Conservation (phyloP, 2,797 vertebrate species). For the Pipistrellus pipistrellus region DNA sequence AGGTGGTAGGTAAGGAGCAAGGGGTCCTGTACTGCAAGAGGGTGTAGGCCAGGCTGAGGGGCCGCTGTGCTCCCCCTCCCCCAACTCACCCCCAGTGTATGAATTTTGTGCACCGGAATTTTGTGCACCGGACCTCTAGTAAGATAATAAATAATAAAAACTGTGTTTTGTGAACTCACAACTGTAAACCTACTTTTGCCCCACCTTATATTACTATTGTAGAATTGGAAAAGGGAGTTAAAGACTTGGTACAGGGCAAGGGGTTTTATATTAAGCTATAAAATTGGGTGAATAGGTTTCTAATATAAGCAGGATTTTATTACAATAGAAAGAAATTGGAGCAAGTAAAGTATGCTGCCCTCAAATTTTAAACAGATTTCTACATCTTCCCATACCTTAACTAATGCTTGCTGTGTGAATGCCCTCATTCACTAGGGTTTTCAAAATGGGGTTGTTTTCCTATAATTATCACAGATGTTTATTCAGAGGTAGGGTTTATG, state of each 20-base stretch:
- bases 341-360: background rate
- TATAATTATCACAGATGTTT: background rate
- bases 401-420: background rate
- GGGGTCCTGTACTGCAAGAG: no score
- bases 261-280: background rate
- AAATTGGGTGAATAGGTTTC: background rate
- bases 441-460: background rate
- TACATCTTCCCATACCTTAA: background rate
- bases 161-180: background rate
- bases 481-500: slow-evolving; percentile 7
- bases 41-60: no score
- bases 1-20: no score
- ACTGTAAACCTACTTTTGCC: background rate
- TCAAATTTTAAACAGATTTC: slow-evolving; percentile 7
- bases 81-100: no score
- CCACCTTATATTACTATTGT: background rate
- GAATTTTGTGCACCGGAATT: no score
- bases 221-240: slow-evolving; percentile 26
- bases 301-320: slow-evolving; percentile 7
- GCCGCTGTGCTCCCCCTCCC: no score
- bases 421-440: background rate
- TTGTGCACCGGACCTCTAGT: no score
- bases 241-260: background rate
- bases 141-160: background rate
- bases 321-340: background rate